Conservation (phyloP, 2,113 vertebrate species). For the Gasterosteus aculeatus region DNA sequence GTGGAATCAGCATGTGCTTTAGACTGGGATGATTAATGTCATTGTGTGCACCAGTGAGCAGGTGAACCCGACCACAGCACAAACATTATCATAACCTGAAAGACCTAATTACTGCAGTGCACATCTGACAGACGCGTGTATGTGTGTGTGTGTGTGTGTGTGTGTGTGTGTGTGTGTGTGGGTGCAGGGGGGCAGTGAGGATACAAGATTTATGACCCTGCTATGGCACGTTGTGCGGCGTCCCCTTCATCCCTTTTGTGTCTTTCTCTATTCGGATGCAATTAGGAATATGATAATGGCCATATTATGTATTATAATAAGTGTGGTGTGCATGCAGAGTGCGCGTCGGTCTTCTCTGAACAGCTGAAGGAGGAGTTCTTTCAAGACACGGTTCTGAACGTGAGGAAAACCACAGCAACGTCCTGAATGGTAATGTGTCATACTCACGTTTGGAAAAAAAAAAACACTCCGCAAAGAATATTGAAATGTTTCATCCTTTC, state of each 20-base stretch:
- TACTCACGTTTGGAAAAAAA: not conserved
- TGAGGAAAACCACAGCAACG: not conserved
- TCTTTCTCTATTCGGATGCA: slow-evolving; percentile 55
- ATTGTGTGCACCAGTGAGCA: slow-evolving; percentile 65
- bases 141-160: slow-evolving; percentile 19
- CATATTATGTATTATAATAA: slow-evolving; percentile 62
- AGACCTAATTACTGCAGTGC: slow-evolving; percentile 74
- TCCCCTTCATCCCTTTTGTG: slow-evolving; percentile 51
- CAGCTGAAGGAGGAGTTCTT: slow-evolving; percentile 22
- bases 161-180: slow-evolving; percentile 16
- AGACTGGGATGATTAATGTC: slow-evolving; percentile 75
- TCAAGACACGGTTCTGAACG: slow-evolving; percentile 18
- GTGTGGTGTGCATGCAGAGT: not conserved
- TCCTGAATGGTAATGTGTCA: slow-evolving; percentile 12
- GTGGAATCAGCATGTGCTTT: slow-evolving; percentile 61
- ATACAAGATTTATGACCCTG: slow-evolving; percentile 72
- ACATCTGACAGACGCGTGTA: slow-evolving; percentile 54
- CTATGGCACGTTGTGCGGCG: slow-evolving; percentile 44
- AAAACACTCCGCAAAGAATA: not conserved
- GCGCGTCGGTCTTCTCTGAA: slow-evolving; percentile 10
- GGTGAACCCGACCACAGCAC: slow-evolving; percentile 69
- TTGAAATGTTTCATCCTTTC: not conserved
- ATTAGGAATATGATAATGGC: slow-evolving; percentile 68
- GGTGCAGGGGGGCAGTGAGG: slow-evolving; percentile 20
- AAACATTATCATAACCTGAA: slow-evolving; percentile 80